Percentiles rank a stretch among this genome's conserved stretches.
These are phyloP conservation scores for Heteronetta atricapilla DNA, from an alignment of 2,113 vertebrate species.

Conservation along the genomic window DNA sequence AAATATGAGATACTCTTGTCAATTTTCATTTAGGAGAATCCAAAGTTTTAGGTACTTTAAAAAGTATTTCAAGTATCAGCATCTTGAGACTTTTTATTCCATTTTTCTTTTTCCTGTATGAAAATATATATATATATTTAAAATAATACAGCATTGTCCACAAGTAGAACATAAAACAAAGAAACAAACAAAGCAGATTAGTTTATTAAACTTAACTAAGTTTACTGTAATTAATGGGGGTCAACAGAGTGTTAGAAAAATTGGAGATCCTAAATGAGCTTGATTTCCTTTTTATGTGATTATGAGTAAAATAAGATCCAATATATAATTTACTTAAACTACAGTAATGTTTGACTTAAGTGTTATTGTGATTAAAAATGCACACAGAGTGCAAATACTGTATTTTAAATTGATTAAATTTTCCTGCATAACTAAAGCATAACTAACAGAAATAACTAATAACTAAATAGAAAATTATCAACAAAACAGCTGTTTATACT, in stretches of 20 bases:
- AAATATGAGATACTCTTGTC: slow-evolving; percentile 26
- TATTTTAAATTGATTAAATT: neutral
- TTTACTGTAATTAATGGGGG: neutral
- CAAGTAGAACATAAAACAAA: neutral
- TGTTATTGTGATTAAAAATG: neutral
- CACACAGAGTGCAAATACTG: neutral
- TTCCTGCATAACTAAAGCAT: neutral
- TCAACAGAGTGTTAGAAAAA: neutral
- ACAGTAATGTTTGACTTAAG: neutral
- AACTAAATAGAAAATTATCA: neutral
- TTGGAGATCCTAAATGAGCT: neutral
- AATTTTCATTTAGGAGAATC: neutral
- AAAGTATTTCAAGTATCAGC: slow-evolving; percentile 20
- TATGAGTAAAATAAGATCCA: neutral
- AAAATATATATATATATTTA: neutral
- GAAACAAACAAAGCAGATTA: neutral
- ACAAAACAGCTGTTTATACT: neutral
- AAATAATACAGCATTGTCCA: neutral
- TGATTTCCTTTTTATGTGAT: neutral
- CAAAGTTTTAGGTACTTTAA: neutral
- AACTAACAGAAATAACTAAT: neutral
- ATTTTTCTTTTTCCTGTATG: neutral
- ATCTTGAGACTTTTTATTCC: slow-evolving; percentile 3
- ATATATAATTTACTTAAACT: neutral
- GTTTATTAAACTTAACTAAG: neutral